Conservation (phyloP, 2,888 invertebrate genomes). For the Oithona nana region DNA sequence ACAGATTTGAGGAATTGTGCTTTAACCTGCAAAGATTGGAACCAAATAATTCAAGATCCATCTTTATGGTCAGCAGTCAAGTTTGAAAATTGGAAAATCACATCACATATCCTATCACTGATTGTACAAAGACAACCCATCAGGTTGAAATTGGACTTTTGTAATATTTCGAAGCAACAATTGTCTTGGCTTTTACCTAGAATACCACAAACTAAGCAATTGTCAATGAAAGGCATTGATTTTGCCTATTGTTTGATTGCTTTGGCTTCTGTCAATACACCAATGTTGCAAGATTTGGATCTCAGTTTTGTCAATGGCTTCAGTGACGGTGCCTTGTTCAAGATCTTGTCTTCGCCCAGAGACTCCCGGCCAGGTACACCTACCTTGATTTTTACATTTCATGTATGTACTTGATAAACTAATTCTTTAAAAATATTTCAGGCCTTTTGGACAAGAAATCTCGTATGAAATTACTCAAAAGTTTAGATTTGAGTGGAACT, state of each 20-base stretch:
- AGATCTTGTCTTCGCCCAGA: constrained; percentile 65
- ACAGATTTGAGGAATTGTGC: constrained; percentile 38
- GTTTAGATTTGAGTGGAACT: constrained; percentile 60
- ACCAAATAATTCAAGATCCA: constrained; percentile 61
- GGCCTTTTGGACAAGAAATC: constrained; percentile 51
- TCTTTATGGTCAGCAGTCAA: constrained; percentile 66
- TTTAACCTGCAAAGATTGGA: constrained; percentile 73
- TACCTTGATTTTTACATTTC: neutral
- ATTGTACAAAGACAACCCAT: constrained; percentile 74
- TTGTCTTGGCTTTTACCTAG: constrained; percentile 77
- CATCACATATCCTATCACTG: constrained; percentile 52
- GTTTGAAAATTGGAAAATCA: constrained; percentile 45
- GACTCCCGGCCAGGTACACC: constrained; percentile 54
- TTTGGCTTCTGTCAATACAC: constrained; percentile 24
- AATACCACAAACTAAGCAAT: constrained; percentile 56
- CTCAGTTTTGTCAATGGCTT: constrained; percentile 68
- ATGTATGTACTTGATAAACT: neutral
- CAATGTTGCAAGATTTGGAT: constrained; percentile 37
- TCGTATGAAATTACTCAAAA: constrained; percentile 52
- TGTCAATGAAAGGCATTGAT: constrained; percentile 48
- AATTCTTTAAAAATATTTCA: neutral
- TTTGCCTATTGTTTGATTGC: constrained; percentile 24
- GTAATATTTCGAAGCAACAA: constrained; percentile 64
- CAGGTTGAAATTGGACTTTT: constrained; percentile 65
- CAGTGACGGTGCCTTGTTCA: constrained; percentile 61